A percentile compares a stretch with the other conserved stretches of the same genome.
Conservation (phyloP, 2,113 vertebrate genomes). For the Campylomormyrus numenius region DNA sequence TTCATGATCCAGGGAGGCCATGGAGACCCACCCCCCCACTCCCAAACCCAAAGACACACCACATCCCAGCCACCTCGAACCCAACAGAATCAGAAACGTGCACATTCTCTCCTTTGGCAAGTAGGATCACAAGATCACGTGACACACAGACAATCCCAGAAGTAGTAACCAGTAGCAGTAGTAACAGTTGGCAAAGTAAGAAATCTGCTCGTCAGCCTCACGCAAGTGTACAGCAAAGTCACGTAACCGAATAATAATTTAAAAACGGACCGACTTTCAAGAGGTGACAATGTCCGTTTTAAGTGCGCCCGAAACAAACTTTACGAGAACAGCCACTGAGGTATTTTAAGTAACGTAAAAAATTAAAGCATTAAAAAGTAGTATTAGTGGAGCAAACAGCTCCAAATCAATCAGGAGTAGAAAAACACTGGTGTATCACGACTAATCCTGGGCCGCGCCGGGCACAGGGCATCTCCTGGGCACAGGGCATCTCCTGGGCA, state of each 20-base stretch:
- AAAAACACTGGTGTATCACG: neutral
- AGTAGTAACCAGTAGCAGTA: constrained; percentile 70
- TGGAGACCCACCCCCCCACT: constrained; percentile 27
- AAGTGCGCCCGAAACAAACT: constrained; percentile 70
- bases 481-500: constrained; percentile 20
- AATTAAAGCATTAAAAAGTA: constrained; percentile 48
- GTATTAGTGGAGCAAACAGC: neutral
- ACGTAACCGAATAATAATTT: constrained; percentile 33
- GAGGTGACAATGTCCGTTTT: constrained; percentile 67
- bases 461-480: neutral
- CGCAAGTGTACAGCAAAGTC: constrained; percentile 58
- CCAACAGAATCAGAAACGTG: constrained; percentile 63
- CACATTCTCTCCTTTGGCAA: constrained; percentile 87
- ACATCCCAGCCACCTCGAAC: constrained; percentile 53
- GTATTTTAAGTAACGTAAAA: constrained; percentile 86
- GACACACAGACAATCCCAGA: constrained; percentile 57
- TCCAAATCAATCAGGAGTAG: constrained; percentile 5
- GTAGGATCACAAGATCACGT: constrained; percentile 53
- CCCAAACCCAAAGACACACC: constrained; percentile 24
- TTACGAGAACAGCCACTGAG: constrained; percentile 85
- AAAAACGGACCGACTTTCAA: constrained; percentile 67
- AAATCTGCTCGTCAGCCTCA: neutral
- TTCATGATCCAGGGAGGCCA: constrained; percentile 34
- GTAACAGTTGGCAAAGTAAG: constrained; percentile 52
- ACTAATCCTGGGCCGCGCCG: constrained; percentile 28